Percentiles rank a stretch among this genome's conserved stretches.
phyloP scores from a whole-genome alignment of 2,113 vertebrate genomes.

The Hemibagrus wyckioides region DNA sequence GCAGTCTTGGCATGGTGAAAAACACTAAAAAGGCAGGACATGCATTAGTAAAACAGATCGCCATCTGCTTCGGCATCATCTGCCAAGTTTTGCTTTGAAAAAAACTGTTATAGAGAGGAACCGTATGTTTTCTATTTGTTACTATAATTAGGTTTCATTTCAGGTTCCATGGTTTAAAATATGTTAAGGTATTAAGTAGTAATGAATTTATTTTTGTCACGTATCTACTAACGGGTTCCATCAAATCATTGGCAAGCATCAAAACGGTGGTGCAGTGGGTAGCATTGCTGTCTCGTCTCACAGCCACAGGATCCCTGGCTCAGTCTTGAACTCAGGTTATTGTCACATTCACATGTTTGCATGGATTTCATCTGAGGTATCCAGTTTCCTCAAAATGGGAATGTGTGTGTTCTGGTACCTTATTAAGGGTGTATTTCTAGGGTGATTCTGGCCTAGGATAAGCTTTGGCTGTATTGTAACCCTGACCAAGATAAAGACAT shows the following conservation, averaged over 20 bases:
- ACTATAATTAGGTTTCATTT: neutral
- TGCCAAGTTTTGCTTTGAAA: constrained; percentile 49
- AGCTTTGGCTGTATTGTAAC: neutral
- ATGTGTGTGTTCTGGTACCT: too few species aligned
- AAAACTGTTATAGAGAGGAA: constrained; percentile 40
- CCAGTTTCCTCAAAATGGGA: neutral
- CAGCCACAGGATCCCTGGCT: neutral
- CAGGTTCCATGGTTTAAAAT: neutral
- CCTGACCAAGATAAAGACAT: neutral
- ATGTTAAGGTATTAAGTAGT: neutral
- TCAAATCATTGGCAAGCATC: neutral
- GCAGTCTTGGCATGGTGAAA: constrained; percentile 56
- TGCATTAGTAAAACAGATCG: constrained; percentile 60
- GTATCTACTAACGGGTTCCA: neutral
- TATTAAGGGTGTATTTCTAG: neutral
- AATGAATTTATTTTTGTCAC: neutral
- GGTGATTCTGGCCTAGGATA: neutral
- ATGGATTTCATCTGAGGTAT: neutral
- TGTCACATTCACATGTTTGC: neutral
- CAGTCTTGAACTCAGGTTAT: neutral
- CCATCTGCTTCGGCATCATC: constrained; percentile 66
- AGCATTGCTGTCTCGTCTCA: neutral
- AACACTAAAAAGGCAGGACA: constrained; percentile 49
- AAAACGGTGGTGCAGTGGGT: neutral
- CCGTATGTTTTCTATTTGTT: neutral